Evolutionary conservation across 2,797 vertebrate genomes (phyloP).

Genomic region (Halcyon leucocephala): DNA sequence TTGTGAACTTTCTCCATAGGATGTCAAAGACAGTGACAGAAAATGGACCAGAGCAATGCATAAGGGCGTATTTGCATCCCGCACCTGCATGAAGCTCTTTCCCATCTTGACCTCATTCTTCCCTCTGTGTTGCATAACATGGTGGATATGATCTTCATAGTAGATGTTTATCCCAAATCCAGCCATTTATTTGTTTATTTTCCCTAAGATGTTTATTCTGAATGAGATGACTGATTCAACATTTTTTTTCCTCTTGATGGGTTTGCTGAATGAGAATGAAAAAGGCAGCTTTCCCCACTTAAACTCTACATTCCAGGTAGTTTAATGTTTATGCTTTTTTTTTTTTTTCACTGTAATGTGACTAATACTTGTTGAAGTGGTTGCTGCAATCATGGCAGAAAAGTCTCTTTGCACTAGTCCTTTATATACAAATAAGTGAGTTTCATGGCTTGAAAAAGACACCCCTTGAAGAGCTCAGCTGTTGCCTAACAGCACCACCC

Average conservation of each 20-base stretch:
- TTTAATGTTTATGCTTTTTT: not conserved
- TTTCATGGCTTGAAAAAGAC: not conserved
- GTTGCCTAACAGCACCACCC: not conserved
- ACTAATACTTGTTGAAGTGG: not conserved
- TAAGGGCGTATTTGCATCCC: not conserved
- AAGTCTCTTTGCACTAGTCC: not conserved
- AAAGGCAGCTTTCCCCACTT: not conserved
- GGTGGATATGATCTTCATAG: not conserved
- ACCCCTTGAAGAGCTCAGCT: not conserved
- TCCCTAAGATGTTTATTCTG: not conserved
- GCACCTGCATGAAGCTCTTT: not conserved
- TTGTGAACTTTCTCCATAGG: not conserved
- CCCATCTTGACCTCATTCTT: not conserved
- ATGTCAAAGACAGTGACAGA: not conserved
- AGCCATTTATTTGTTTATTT: not conserved
- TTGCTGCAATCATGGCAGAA: not conserved
- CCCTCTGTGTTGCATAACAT: not conserved
- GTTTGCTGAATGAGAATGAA: not conserved
- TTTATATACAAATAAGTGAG: not conserved
- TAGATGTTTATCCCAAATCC: not conserved
- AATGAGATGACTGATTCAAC: not conserved
- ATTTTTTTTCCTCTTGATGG: not conserved
- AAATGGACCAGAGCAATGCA: not conserved
- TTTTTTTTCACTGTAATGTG: not conserved
- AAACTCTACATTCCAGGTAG: not conserved